phyloP scores from a whole-genome alignment of 2,113 vertebrate species.

The Myotis davidii region DNA sequence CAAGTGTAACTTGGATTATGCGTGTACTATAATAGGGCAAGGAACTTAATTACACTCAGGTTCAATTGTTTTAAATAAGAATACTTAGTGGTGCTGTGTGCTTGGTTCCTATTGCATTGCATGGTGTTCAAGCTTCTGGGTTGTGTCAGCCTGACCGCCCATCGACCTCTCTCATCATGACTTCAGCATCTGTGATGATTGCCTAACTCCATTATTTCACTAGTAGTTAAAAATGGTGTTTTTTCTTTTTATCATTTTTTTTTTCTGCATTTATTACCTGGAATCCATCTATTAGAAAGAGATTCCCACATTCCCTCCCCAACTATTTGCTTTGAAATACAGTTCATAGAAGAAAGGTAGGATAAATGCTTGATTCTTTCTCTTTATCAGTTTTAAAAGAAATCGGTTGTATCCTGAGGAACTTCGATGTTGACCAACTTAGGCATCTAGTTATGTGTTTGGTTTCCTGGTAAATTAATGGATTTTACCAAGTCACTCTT shows the following conservation, averaged over 20 bases:
- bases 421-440: neutral
- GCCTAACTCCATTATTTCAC: neutral
- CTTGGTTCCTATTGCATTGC: neutral
- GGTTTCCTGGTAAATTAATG: neutral
- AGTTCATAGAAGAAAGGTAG: neutral
- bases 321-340: conserved; percentile 27
- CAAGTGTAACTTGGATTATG: neutral
- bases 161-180: neutral
- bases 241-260: conserved; percentile 28
- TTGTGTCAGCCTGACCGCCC: neutral
- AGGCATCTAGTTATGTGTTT: neutral
- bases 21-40: neutral
- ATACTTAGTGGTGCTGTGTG: neutral
- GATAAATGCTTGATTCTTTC: no score
- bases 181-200: neutral
- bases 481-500: neutral
- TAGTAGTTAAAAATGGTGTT: neutral
- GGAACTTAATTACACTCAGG: neutral
- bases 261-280: neutral
- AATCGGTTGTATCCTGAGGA: neutral
- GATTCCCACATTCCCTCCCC: neutral
- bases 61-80: neutral
- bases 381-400: neutral
- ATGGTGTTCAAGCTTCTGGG: neutral
- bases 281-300: neutral